Evolutionary conservation across 1,140 invertebrate species (phyloP).

Genomic region (Drosophila lacteicornis): DNA sequence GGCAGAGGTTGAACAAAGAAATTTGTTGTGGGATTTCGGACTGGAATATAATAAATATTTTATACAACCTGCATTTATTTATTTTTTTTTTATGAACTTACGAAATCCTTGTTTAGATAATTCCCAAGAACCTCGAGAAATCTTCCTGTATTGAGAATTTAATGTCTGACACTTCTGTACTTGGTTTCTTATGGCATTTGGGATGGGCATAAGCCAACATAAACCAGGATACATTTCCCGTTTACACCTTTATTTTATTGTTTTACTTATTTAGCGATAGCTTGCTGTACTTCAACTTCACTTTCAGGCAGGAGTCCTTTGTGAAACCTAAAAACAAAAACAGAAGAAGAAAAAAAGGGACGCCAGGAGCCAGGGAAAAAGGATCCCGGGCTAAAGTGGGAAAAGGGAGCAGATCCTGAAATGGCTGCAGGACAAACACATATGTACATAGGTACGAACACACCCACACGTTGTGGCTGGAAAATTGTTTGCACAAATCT

Average conservation of each 20-base stretch:
- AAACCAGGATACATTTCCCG: too few relatives aligned
- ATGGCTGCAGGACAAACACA: slow-evolving; percentile 38
- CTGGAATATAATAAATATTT: not conserved
- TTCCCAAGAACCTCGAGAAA: not conserved
- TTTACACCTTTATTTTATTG: not conserved
- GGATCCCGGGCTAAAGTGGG: slow-evolving; percentile 16
- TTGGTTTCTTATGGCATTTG: not conserved
- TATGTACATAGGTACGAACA: slow-evolving; percentile 1
- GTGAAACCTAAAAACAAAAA: slow-evolving; percentile 18
- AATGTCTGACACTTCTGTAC: not conserved
- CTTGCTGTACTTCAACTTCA: slow-evolving; percentile 38
- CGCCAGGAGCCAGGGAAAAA: slow-evolving; percentile 13
- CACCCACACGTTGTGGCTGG: slow-evolving; percentile 29
- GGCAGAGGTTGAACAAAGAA: too few relatives aligned
- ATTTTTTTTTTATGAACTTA: not conserved
- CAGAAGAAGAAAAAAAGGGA: slow-evolving; percentile 2
- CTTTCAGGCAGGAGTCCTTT: slow-evolving; percentile 32
- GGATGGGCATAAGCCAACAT: not conserved
- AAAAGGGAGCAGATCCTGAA: slow-evolving; percentile 39
- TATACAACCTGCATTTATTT: not conserved
- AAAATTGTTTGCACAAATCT: slow-evolving; percentile 53
- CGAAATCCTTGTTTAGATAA: not conserved
- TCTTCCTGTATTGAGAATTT: too few relatives aligned
- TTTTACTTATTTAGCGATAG: slow-evolving; percentile 5
- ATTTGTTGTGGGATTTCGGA: too few relatives aligned